These are phyloP conservation scores for Ficedula albicollis DNA, from an alignment of 2,797 vertebrate genomes.

Conservation along the genomic window DNA sequence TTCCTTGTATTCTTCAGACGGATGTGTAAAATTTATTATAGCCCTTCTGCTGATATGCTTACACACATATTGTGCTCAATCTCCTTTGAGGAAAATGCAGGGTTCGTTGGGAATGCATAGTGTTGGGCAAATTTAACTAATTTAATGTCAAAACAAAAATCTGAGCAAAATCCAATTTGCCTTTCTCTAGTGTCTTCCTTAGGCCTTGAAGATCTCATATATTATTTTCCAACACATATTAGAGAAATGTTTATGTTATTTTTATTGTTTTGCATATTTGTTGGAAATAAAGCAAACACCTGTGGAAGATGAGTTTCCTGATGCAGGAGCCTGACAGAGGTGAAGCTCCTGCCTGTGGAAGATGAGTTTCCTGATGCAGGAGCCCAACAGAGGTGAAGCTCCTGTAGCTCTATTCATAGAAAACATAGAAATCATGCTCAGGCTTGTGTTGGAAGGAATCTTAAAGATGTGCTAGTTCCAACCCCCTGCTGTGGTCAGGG, in stretches of 20 bases:
- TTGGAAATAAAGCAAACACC: neutral
- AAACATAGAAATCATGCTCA: neutral
- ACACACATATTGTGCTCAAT: neutral
- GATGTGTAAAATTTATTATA: neutral
- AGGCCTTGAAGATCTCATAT: neutral
- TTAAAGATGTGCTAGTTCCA: neutral
- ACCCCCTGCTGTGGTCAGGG: no score
- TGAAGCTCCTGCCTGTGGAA: no score
- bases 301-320: neutral
- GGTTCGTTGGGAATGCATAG: accelerated
- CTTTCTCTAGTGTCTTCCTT: neutral
- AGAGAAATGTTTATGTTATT: neutral
- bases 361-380: no score
- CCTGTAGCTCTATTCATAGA: neutral
- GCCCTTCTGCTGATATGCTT: neutral
- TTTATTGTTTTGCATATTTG: neutral
- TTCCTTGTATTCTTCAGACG: neutral
- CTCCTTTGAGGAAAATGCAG: neutral
- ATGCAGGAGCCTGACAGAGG: neutral
- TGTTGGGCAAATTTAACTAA: neutral
- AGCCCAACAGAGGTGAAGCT: no score
- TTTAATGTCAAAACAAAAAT: neutral
- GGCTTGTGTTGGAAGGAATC: neutral
- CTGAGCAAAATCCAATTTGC: neutral
- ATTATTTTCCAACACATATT: neutral